Evolutionary conservation across 2,113 vertebrate species (phyloP).

Genomic region (Aegotheles bennettii): DNA sequence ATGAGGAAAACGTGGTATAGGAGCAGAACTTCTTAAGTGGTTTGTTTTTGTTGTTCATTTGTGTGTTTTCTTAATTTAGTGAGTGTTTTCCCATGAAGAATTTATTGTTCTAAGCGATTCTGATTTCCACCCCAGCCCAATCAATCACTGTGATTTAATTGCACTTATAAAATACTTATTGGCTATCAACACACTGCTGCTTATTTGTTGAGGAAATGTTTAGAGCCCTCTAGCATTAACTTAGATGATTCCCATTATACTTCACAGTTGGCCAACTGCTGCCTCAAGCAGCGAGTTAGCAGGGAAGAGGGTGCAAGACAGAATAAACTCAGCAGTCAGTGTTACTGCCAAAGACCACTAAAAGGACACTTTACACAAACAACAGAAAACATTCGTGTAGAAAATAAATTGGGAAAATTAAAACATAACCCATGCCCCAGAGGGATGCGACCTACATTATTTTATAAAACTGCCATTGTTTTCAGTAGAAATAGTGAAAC

Average conservation of each 20-base stretch:
- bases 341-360: slow-evolving; percentile 5
- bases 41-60: not conserved
- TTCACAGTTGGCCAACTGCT: not conserved
- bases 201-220: slow-evolving; percentile 50
- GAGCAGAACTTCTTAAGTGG: not conserved
- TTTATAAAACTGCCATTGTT: not conserved
- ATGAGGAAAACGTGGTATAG: not conserved
- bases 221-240: slow-evolving; percentile 27
- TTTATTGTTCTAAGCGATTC: slow-evolving; percentile 23
- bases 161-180: slow-evolving; percentile 58
- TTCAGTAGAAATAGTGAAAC: not conserved
- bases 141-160: slow-evolving; percentile 63
- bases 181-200: slow-evolving; percentile 39
- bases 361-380: slow-evolving; percentile 19
- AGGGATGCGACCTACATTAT: not conserved
- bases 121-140: slow-evolving; percentile 21
- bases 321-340: not conserved
- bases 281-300: not conserved
- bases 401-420: slow-evolving; percentile 14
- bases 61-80: slow-evolving; percentile 47
- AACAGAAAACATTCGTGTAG: not conserved
- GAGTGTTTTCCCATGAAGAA: not conserved
- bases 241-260: slow-evolving; percentile 39
- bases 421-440: not conserved
- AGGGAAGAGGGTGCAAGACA: not conserved